Conservation (phyloP, 2,113 vertebrate species). For the Silurus asotus region DNA sequence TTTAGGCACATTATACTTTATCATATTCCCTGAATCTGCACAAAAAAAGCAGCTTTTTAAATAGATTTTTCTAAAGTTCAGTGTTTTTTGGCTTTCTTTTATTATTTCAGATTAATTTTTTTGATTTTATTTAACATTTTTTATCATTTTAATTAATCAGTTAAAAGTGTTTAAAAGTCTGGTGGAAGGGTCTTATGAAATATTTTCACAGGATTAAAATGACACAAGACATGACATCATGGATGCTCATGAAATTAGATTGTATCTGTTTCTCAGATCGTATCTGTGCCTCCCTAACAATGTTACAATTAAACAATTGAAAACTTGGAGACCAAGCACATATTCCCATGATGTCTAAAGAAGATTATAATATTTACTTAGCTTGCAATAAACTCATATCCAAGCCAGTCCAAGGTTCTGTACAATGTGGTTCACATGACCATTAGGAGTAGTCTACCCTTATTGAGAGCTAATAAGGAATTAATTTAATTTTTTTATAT, state of each 20-base stretch:
- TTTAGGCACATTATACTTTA: no score
- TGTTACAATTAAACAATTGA: background rate
- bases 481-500: background rate
- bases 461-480: background rate
- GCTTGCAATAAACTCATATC: constrained; percentile 2
- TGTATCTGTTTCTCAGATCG: background rate
- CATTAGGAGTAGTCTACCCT: constrained; percentile 17
- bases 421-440: constrained; percentile 11
- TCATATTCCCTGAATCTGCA: background rate
- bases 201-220: background rate
- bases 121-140: no score
- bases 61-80: background rate
- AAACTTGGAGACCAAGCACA: background rate
- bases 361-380: background rate
- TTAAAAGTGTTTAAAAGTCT: no score
- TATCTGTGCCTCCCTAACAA: background rate
- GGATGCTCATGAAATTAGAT: background rate
- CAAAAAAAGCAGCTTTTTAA: background rate
- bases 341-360: background rate
- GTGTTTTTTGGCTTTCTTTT: background rate
- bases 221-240: background rate
- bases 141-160: background rate
- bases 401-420: background rate
- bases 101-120: background rate
- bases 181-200: background rate